phyloP scores from a whole-genome alignment of 1,140 invertebrate genomes.

The Drosophila malerkotliana region DNA sequence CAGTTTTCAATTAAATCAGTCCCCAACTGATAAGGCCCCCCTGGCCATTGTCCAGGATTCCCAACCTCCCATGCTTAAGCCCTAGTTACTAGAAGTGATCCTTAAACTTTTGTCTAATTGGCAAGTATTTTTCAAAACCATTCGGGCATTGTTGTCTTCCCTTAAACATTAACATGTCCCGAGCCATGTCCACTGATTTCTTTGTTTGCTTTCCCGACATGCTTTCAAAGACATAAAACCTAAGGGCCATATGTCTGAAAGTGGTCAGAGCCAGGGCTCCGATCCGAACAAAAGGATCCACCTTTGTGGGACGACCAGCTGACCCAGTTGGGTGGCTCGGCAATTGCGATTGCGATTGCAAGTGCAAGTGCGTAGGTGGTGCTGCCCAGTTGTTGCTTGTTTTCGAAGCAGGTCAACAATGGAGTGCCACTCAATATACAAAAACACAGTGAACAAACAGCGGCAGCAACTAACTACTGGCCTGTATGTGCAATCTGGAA shows the following conservation, averaged over 20 bases:
- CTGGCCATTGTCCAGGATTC: too few relatives aligned
- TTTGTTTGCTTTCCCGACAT: neutral
- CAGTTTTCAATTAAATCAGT: conserved; percentile 25
- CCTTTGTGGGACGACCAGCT: conserved; percentile 3
- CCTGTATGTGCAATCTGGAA: conserved; percentile 9
- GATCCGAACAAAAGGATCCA: conserved; percentile 4
- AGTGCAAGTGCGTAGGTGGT: conserved; percentile 22
- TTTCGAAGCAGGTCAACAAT: conserved; percentile 62
- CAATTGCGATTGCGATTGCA: conserved; percentile 8
- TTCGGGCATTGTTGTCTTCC: neutral
- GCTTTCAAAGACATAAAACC: neutral
- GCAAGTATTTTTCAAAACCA: neutral
- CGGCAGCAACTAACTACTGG: conserved; percentile 32
- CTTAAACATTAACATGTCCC: neutral
- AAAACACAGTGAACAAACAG: conserved; percentile 54
- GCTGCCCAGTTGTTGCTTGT: conserved; percentile 20
- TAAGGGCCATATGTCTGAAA: neutral
- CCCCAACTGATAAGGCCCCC: neutral
- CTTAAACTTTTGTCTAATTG: neutral
- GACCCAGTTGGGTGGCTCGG: conserved; percentile 37
- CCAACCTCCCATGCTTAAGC: neutral
- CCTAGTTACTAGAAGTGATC: neutral
- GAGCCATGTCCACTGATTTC: neutral
- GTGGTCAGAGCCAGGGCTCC: too few relatives aligned
- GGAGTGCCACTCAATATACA: conserved; percentile 65